Evolutionary conservation across 1,140 invertebrate species (phyloP), one percentile per base, ranked within the genome.

Genomic region (Babylonia areolata): DNA sequence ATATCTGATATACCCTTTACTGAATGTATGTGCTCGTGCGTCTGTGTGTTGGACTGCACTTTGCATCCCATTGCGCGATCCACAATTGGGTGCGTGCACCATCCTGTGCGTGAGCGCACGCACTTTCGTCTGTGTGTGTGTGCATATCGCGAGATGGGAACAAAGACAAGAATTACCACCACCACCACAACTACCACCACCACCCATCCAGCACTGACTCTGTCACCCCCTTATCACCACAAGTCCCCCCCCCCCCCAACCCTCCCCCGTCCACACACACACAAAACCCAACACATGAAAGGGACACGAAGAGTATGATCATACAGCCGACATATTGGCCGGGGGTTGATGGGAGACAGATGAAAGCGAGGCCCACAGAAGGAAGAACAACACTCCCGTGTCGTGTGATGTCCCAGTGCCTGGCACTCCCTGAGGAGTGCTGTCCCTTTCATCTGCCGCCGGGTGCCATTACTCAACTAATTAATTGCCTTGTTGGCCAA

Each of bases 321-420:
- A 64, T 64, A 64, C 58, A 64, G 58, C 5, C 58, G 58, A 64
- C 58, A 64, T 64, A 64, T 64, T 64, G 58, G 58, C 20, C 31
- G n/a, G 20, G 33, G 35, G n/a, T 78, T 78, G 35, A 39, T 78
- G 35, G 35, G 35, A 78, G n/a, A 6, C 35, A 39, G 35, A 39
- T 42, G 35, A 39, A 39, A 37, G 35, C 35, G 35, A 37, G 40
- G 35, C 69, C 15, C 86, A 87, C 81, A 87, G 35, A 37, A 46
- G 71, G 58, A 64, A 64, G 28, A 23, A 64, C 58, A 64, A 64
- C 58, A 31, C 42, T 64, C 58, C 58, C 58, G 12, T 17, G 81
- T 20, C 71, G 75, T 17, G 80, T 81, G 86, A 87, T 39, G 80
- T 83, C n/a, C 69, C 75, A 46, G 86, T 87, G 46, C 81, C 73